Base-by-base conservation (phyloP, 2,888 invertebrate genomes). In the Stegophylla sp. region DNA sequence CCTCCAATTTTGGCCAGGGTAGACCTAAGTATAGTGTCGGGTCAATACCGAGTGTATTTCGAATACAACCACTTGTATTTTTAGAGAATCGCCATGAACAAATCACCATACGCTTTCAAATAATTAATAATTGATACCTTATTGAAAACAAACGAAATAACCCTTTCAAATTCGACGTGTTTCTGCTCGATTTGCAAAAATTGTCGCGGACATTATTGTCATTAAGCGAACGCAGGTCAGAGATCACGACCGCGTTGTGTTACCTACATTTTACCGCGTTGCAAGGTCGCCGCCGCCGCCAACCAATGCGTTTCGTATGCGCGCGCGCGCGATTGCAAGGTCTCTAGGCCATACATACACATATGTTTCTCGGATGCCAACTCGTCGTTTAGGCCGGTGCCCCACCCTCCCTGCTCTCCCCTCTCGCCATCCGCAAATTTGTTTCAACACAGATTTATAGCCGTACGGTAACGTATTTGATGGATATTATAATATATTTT, bases 291-390 rank as follows among this genome's bases (percentile, higher is more conserved):
- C 41, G 63, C 28, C 56, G 28, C 45, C 20, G 20, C 56, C 66
- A 75, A 64, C 64, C 34, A 41, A 75, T 75, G 64, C 64, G 63
- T 75, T 75, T 75, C 59, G 74, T 75, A 61, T 63, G 59, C 34
- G 28, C 20, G 45, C 26, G 45, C 20, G 59, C 41, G 23, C 34
- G 34, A 15, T 23, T 75, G 75, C 75, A 75, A 75, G 75, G 75
- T 75, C 75, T 75, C 59, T 34, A 28, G 20, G 17, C 0, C 63
- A 28, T 13, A 17, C 63, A 28, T 13, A 17, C 34, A 72, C 23
- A 17, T 2, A 17, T 5, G 9, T 51, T 61, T 74, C 28, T 74
- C 20, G 48, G 59, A 17, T 26, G 45, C 74, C 69, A 69, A 48
- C 69, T 17, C 41, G 41, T 17, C 41, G 41, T 20, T 4, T 41